Conservation (phyloP, 2,797 vertebrate genomes). For the Menidia menidia region DNA sequence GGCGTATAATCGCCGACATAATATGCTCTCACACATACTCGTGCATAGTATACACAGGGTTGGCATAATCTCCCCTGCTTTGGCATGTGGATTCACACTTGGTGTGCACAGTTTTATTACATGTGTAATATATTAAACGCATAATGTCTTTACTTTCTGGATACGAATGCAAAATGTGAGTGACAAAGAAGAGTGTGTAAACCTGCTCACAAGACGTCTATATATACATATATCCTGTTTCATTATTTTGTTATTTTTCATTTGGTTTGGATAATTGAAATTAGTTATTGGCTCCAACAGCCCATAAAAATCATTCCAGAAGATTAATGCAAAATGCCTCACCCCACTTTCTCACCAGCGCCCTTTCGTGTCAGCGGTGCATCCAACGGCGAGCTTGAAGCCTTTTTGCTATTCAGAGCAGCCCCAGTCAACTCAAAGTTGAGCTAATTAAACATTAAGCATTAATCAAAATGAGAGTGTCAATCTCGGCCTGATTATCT, state of each 20-base stretch:
- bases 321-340: conserved; percentile 71
- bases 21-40: conserved; percentile 62
- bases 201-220: background rate
- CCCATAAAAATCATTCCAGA: conserved; percentile 60
- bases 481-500: conserved; percentile 77
- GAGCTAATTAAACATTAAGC: conserved; percentile 80
- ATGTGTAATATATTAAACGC: conserved; percentile 29
- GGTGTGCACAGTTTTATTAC: conserved; percentile 24
- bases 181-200: background rate
- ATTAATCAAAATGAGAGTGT: conserved; percentile 79
- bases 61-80: conserved; percentile 65
- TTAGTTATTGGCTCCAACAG: conserved; percentile 61
- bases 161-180: conserved; percentile 1
- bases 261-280: conserved; percentile 58
- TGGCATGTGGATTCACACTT: conserved; percentile 36
- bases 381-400: conserved; percentile 52
- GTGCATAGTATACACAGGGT: conserved; percentile 46
- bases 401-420: conserved; percentile 69
- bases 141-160: conserved; percentile 3
- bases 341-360: conserved; percentile 48
- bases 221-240: conserved; percentile 11
- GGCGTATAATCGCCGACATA: conserved; percentile 70
- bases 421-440: conserved; percentile 59
- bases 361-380: conserved; percentile 3
- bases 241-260: conserved; percentile 60